phyloP scores from a whole-genome alignment of 1,140 invertebrate genomes.

The Macrobrachium rosenbergii region DNA sequence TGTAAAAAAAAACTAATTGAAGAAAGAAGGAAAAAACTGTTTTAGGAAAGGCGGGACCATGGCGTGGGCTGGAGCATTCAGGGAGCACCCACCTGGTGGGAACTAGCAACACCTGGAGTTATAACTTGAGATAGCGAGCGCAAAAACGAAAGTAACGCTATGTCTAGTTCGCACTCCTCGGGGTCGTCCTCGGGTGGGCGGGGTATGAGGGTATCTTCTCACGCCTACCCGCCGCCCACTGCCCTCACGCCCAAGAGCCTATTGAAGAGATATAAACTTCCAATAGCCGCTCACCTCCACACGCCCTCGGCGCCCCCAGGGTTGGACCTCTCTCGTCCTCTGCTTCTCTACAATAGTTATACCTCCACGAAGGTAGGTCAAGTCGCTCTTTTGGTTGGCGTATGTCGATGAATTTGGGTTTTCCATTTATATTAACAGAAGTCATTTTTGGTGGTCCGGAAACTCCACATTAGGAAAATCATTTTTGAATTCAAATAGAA shows the following conservation, averaged over 20 bases:
- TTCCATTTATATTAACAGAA: background rate
- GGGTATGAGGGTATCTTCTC: background rate
- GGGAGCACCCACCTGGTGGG: too few species aligned
- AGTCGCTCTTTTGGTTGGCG: too few species aligned
- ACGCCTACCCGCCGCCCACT: conserved; percentile 10
- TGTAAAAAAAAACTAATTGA: too few species aligned
- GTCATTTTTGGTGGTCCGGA: too few species aligned
- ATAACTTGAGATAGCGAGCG: too few species aligned
- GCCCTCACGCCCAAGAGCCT: conserved; percentile 52
- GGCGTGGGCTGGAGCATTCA: too few species aligned
- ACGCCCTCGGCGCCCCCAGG: conserved; percentile 54
- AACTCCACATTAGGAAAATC: too few species aligned
- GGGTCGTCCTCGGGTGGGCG: conserved; percentile 36
- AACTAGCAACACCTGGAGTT: too few species aligned
- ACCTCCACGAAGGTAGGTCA: conserved; percentile 65
- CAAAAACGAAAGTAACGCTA: background rate
- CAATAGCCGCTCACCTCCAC: conserved; percentile 57
- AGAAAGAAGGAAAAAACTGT: too few species aligned
- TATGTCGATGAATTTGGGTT: too few species aligned
- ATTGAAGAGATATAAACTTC: conserved; percentile 49
- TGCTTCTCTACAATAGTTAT: conserved; percentile 69
- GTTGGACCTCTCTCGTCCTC: conserved; percentile 68
- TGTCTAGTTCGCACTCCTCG: conserved; percentile 35
- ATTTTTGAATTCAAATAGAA: too few species aligned
- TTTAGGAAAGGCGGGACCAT: too few species aligned